Evolutionary conservation across 2,113 vertebrate genomes (phyloP).

Genomic region (Tachysurus fulvidraco): DNA sequence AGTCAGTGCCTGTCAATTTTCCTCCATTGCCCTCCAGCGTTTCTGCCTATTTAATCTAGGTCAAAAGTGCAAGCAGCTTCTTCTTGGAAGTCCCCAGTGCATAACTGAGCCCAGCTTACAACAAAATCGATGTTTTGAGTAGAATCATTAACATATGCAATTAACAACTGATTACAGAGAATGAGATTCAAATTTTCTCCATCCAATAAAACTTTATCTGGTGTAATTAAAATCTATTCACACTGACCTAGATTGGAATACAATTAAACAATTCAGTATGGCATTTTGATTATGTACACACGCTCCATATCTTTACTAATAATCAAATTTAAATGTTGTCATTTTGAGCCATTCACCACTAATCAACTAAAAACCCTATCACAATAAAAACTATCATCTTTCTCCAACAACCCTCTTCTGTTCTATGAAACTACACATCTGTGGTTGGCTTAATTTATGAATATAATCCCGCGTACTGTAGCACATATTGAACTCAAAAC

Average conservation of each 20-base stretch:
- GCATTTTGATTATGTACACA: not conserved
- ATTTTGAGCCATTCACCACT: not conserved
- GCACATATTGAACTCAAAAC: not conserved
- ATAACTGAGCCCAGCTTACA: not conserved
- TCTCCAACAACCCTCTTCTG: not conserved
- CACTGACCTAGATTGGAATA: not conserved
- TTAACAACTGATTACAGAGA: constrained; percentile 38
- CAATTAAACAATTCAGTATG: not conserved
- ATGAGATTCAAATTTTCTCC: not conserved
- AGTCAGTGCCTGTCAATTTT: constrained; percentile 55
- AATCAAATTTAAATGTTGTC: not conserved
- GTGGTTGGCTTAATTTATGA: not conserved
- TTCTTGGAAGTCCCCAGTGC: constrained; percentile 5
- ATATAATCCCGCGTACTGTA: not conserved
- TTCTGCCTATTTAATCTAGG: constrained; percentile 62
- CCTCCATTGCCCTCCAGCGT: constrained; percentile 46
- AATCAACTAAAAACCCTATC: not conserved
- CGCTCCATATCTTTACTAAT: not conserved
- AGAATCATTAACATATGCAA: constrained; percentile 55
- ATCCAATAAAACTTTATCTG: not conserved
- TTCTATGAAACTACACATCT: not conserved
- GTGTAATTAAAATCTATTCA: not conserved
- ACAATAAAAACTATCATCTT: not conserved
- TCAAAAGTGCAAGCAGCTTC: constrained; percentile 56
- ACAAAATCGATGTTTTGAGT: constrained; percentile 12